phyloP scores from a whole-genome alignment of 1,140 invertebrate species.

The Zaprionus lachaisei region DNA sequence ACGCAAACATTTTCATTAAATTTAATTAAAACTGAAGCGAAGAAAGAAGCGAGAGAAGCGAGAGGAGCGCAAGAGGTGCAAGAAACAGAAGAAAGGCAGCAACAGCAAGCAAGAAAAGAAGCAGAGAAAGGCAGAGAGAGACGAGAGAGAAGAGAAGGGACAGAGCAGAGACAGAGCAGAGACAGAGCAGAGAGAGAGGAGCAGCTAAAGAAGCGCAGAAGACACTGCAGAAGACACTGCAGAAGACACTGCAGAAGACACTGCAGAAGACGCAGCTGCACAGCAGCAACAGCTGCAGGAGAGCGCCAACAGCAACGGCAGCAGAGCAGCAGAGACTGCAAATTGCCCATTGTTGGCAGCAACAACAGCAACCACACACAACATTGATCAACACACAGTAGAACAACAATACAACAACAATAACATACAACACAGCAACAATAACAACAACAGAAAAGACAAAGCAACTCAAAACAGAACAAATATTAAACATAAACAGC shows the following conservation, averaged over 20 bases:
- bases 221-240: too few relatives aligned
- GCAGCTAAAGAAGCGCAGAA: neutral
- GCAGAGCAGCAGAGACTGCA: too few relatives aligned
- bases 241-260: too few relatives aligned
- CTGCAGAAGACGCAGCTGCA: neutral
- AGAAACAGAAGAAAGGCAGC: neutral
- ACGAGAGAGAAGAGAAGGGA: neutral
- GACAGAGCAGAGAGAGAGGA: neutral
- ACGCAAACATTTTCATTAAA: neutral
- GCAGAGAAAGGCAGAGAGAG: neutral
- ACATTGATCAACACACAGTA: neutral
- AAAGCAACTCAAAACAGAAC: too few relatives aligned
- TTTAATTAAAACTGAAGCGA: neutral
- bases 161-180: neutral
- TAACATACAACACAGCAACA: too few relatives aligned
- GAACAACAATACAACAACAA: neutral
- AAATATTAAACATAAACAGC: too few relatives aligned
- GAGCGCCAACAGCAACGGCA: too few relatives aligned
- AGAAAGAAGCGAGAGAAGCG: too few relatives aligned
- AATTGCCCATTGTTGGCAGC: too few relatives aligned
- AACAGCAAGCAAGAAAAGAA: neutral
- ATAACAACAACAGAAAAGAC: too few relatives aligned
- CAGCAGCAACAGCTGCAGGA: neutral
- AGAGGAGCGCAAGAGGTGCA: neutral
- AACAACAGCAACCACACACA: neutral